Base-by-base conservation (phyloP, 2,797 vertebrate genomes). In the Zenarchopterus dispar region DNA sequence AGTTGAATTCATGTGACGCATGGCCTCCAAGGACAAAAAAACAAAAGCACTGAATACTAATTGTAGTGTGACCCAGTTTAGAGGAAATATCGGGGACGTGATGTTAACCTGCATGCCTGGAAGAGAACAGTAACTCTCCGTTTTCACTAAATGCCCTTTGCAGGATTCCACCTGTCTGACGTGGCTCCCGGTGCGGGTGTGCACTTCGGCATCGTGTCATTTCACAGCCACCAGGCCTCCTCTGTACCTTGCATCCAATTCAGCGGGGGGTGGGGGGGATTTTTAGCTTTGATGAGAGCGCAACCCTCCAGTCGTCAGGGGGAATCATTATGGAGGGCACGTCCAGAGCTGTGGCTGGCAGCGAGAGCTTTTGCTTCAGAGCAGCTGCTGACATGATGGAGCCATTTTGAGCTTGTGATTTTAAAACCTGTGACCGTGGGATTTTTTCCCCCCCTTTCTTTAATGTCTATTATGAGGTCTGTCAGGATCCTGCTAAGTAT, bases 241-340 rank as follows among this genome's bases (percentile, higher is more conserved):
- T 77, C 68, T 67, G 52, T 55, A 76, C 44, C 57, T 66, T 41
- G 67, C n/a, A 31, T 64, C 58, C 68, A 49, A 68, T 76, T 69
- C 59, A 48, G 57, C 10, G 0, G 59, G 42, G 59, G 33, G 22
- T 42, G n/a, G n/a, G 59, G 42, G 59, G 33, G 22, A 43, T 63
- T 80, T 24, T 78, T 78, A 59, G 67, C 71, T 88, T 79, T 80
- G 73, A 80, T 75, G 74, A 81, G 70, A 80, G 73, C 26, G 60
- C 74, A 80, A 70, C 39, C 78, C 78, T 75, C 73, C 62, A 80
- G 79, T 67, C 62, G 57, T 80, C 7, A 8, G 42, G 58, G 52
- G 49, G 33, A 55, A 78, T 89, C 80, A 83, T 85, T 84, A 89
- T 75, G 69, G 69, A 64, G 73, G 31, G 52, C 75, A 78, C 46